Conservation (phyloP, 1,140 invertebrate species). For the Drosophila melanica region DNA sequence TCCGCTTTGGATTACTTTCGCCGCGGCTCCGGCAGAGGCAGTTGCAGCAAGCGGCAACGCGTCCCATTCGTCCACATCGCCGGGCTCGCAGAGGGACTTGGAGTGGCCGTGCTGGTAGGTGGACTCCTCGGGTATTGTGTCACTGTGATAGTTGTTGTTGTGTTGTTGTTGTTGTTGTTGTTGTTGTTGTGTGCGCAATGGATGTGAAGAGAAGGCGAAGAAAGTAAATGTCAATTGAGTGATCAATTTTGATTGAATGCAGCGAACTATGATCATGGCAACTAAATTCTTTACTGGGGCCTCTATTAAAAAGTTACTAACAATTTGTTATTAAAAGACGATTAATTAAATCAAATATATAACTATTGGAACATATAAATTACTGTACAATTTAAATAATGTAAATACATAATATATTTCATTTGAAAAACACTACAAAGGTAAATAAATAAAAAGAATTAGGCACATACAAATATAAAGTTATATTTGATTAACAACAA, state of each 20-base stretch:
- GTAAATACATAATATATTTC: no score
- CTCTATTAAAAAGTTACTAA: slow-evolving; percentile 14
- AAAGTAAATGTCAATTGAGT: slow-evolving; percentile 77
- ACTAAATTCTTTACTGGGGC: slow-evolving; percentile 41
- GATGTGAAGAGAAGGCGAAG: slow-evolving; percentile 74
- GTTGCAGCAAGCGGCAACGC: slow-evolving; percentile 49
- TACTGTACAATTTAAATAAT: no score
- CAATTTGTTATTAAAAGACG: background rate
- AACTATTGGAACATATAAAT: background rate
- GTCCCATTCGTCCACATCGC: slow-evolving; percentile 77
- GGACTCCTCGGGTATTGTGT: slow-evolving; percentile 83
- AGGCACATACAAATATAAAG: background rate
- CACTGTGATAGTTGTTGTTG: slow-evolving; percentile 64
- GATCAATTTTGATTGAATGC: slow-evolving; percentile 60
- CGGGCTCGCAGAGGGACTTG: slow-evolving; percentile 79
- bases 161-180: slow-evolving; percentile 36
- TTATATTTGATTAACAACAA: background rate
- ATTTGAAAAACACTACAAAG: slow-evolving; percentile 9
- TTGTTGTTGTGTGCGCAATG: slow-evolving; percentile 47
- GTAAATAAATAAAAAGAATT: background rate
- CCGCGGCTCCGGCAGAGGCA: slow-evolving; percentile 18
- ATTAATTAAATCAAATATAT: slow-evolving; percentile 1
- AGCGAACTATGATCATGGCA: slow-evolving; percentile 38
- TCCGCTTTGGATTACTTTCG: slow-evolving; percentile 56
- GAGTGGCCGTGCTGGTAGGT: slow-evolving; percentile 78